These are phyloP conservation scores for Pseudoips prasinana DNA, from an alignment of 2,888 invertebrate genomes.

Conservation along the genomic window DNA sequence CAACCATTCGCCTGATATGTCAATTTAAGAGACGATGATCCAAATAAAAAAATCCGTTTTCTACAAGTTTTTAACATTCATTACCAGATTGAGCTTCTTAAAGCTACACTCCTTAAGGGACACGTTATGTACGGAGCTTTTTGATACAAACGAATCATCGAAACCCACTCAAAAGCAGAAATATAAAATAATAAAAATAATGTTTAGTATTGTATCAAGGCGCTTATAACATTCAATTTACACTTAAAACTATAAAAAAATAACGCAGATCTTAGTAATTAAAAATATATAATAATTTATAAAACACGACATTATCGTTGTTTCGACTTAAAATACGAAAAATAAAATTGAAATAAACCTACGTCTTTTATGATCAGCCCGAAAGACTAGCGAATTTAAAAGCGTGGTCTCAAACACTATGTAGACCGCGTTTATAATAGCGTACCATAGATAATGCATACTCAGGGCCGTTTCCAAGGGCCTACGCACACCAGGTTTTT, in stretches of 20 bases:
- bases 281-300: slow-evolving; percentile 28
- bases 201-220: slow-evolving; percentile 1
- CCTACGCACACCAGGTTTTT: too few species aligned
- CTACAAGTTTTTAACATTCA: too few species aligned
- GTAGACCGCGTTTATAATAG: not conserved
- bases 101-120: too few species aligned
- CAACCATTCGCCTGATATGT: too few species aligned
- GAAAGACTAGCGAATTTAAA: slow-evolving; percentile 29
- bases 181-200: slow-evolving; percentile 11
- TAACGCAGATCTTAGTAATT: slow-evolving; percentile 16
- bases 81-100: too few species aligned
- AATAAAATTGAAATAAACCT: slow-evolving; percentile 16
- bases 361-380: slow-evolving; percentile 34
- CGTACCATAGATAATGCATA: too few species aligned
- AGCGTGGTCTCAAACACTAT: slow-evolving; percentile 19
- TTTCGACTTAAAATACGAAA: slow-evolving; percentile 23
- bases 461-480: too few species aligned
- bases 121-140: too few species aligned
- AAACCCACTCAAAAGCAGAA: not conserved
- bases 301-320: slow-evolving; percentile 28
- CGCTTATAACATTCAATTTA: slow-evolving; percentile 18
- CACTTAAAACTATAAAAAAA: slow-evolving; percentile 16
- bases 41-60: too few species aligned
- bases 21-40: too few species aligned
- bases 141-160: too few species aligned